phyloP scores from a whole-genome alignment of 2,888 invertebrate genomes.

The Cantharis nigra region DNA sequence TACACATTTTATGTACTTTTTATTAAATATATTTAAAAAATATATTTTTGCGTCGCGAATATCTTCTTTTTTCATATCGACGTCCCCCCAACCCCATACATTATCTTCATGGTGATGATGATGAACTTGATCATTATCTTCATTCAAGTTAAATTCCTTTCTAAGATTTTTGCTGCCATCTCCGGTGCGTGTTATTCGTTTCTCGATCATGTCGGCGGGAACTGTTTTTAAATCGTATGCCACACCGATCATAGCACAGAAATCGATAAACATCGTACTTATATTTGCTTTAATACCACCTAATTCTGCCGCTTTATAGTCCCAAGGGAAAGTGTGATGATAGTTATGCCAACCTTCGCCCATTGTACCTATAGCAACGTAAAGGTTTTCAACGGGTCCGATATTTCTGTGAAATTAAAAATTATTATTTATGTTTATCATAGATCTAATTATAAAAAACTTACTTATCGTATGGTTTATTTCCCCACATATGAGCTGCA shows the following conservation, averaged over 20 bases:
- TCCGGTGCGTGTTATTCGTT: slow-evolving; percentile 20
- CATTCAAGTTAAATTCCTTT: not conserved
- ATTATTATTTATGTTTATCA: not conserved
- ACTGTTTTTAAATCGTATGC: slow-evolving; percentile 87
- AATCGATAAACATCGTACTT: slow-evolving; percentile 47
- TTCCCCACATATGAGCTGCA: no score
- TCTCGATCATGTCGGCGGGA: slow-evolving; percentile 65
- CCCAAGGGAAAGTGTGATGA: slow-evolving; percentile 92
- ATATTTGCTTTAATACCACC: slow-evolving; percentile 56
- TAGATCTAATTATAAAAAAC: slow-evolving; percentile 35
- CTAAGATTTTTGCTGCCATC: slow-evolving; percentile 36
- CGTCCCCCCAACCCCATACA: slow-evolving; percentile 86
- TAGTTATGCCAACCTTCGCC: slow-evolving; percentile 96
- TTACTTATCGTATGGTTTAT: slow-evolving; percentile 85
- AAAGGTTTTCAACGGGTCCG: slow-evolving; percentile 76
- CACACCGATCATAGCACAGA: slow-evolving; percentile 64
- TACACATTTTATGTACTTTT: no score
- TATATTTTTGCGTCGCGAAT: slow-evolving; percentile 35
- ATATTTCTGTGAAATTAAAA: slow-evolving; percentile 62
- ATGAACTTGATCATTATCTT: slow-evolving; percentile 43
- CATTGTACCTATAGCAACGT: slow-evolving; percentile 72
- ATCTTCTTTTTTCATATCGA: slow-evolving; percentile 74
- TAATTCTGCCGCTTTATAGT: slow-evolving; percentile 89
- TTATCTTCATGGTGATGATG: slow-evolving; percentile 58
- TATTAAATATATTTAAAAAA: no score